Conservation (phyloP, 2,888 invertebrate genomes). For the Ornithoptera alexandrae region DNA sequence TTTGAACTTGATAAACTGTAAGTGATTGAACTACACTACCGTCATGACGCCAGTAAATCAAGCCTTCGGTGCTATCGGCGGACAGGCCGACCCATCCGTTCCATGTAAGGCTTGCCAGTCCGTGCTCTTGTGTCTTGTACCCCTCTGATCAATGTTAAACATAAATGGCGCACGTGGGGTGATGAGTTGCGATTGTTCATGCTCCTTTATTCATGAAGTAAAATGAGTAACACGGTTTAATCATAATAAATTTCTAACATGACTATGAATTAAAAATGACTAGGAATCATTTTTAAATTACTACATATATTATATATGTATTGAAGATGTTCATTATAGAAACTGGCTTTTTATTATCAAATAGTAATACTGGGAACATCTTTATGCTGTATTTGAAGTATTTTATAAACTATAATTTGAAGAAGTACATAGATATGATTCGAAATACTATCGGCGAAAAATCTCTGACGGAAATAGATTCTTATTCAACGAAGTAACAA, state of each 20-base stretch:
- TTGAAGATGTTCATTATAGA: background rate
- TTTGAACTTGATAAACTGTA: background rate
- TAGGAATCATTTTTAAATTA: background rate
- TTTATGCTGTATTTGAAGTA: background rate
- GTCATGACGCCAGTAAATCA: conserved; percentile 17
- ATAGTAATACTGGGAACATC: background rate
- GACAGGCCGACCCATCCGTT: conserved; percentile 20
- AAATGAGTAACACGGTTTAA: conserved; percentile 13
- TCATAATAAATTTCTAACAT: conserved; percentile 3
- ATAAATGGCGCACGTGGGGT: conserved; percentile 23
- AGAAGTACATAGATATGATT: too few species aligned
- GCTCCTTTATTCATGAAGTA: conserved; percentile 11
- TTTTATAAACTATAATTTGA: too few species aligned
- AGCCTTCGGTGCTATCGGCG: conserved; percentile 10
- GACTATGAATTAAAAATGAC: background rate
- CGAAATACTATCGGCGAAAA: too few species aligned
- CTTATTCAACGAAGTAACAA: too few species aligned
- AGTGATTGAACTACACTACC: background rate
- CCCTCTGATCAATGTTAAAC: conserved; percentile 24
- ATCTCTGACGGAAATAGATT: too few species aligned
- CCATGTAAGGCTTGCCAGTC: conserved; percentile 24
- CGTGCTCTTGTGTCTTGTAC: conserved; percentile 23
- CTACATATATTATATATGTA: background rate
- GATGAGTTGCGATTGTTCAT: conserved; percentile 17
- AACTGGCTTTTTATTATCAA: background rate